Base-by-base conservation (phyloP, 2,888 invertebrate genomes). In the Metellina segmentata region DNA sequence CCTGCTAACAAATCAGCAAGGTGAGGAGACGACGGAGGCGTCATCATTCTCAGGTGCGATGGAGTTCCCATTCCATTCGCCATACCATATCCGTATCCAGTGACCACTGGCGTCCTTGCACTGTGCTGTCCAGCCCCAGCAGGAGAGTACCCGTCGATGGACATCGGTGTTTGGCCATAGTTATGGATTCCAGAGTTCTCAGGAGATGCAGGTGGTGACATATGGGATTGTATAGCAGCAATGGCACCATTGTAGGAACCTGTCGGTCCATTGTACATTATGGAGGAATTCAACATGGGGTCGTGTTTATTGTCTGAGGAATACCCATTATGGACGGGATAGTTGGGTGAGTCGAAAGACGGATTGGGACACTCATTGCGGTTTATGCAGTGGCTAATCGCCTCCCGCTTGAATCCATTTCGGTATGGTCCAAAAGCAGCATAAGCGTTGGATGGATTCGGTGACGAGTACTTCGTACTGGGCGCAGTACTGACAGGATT, bases 21-120 rank as follows among this genome's bases (percentile, higher is more conserved):
- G 93, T 95, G 95, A 8, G 96, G 96, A 2, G 96, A 95, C 4
- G 96, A 95, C 34, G 96, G 96, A 8, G 96, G 96, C 4, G 96
- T 95, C 94, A 96, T 95, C 94, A 96, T 94, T 93, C 95, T 94
- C 90, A 94, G 94, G 88, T 94, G 94, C 11, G 93, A 48, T 8
- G 88, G 81, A 6, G 78, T 69, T n/a, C 51, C 61, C 49, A 89
- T 86, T n/a, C 78, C 78, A 19, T 77, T 85, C 11, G 87, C 81
- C 85, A 85, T 79, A 7, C 74, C 72, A 16, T 90, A 90, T 6
- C 82, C 81, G 61, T 89, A 85, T 7, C 74, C 61, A 6, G 82
- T 34, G 13, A 91, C 74, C 7, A 74, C 72, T 6, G 75, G 81
- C 19, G 90, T 49, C 19, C 87, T 77, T 16, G 81, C 7, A 51